Percentiles rank a stretch among this genome's conserved stretches.
Evolutionary conservation across 2,888 invertebrate genomes (phyloP).

Genomic region (Cheilosia vernalis): DNA sequence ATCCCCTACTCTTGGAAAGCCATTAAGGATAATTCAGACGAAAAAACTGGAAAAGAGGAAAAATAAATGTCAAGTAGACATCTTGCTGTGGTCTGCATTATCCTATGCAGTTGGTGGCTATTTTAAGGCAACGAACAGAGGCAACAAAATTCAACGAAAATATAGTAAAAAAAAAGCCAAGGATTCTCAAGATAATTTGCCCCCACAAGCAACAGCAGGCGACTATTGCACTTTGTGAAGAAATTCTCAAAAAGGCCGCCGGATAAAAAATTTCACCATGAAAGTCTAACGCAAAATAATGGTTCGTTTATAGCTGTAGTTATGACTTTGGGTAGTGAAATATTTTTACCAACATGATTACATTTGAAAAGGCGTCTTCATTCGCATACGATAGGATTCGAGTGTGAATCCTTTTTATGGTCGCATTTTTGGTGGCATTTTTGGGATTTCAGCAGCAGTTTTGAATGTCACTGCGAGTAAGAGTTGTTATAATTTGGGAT

Average conservation of each 20-base stretch:
- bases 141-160: slow-evolving; percentile 19
- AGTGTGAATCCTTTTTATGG: slow-evolving; percentile 20
- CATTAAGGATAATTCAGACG: slow-evolving; percentile 72
- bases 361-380: slow-evolving; percentile 50
- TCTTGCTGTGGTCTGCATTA: slow-evolving; percentile 64
- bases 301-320: slow-evolving; percentile 3
- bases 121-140: slow-evolving; percentile 49
- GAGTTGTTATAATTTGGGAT: no score
- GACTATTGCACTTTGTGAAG: slow-evolving; percentile 47
- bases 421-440: background rate
- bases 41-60: slow-evolving; percentile 8
- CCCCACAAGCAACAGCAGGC: slow-evolving; percentile 48
- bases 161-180: slow-evolving; percentile 19
- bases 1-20: slow-evolving; percentile 35
- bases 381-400: slow-evolving; percentile 5
- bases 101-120: slow-evolving; percentile 56
- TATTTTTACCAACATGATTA: slow-evolving; percentile 64
- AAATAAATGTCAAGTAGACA: slow-evolving; percentile 57
- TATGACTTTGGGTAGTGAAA: slow-evolving; percentile 22
- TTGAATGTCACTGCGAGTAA: no score
- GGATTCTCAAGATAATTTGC: slow-evolving; percentile 50
- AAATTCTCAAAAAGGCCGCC: slow-evolving; percentile 37
- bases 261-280: slow-evolving; percentile 3
- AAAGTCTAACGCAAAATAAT: slow-evolving; percentile 28
- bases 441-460: no score